phyloP scores from a whole-genome alignment of 2,113 vertebrate species.

The Pogona vitticeps region DNA sequence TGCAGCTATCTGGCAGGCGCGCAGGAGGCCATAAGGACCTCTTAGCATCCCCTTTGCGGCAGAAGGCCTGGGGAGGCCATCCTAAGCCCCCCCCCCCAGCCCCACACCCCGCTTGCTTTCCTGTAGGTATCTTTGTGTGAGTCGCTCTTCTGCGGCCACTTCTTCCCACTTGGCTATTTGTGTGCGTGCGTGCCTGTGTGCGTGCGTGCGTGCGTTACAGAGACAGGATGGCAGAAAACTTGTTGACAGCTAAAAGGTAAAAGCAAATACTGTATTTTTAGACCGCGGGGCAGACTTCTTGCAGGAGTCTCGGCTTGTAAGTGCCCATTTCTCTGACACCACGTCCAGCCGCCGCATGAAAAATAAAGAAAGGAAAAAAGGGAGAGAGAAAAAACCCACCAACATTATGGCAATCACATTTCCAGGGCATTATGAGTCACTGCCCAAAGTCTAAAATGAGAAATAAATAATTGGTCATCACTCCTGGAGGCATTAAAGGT shows the following conservation, averaged over 20 bases:
- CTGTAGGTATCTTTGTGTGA: constrained; percentile 18
- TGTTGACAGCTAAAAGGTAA: constrained; percentile 72
- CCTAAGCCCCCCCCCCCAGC: neutral
- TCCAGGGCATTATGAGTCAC: constrained; percentile 79
- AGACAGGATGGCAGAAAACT: constrained; percentile 50
- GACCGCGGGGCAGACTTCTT: constrained; percentile 58
- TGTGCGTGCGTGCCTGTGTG: constrained; percentile 13
- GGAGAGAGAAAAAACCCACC: no score
- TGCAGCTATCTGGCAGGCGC: no score
- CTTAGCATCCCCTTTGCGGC: rapidly evolving
- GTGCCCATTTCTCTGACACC: constrained; percentile 73
- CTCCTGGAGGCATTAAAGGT: constrained; percentile 47
- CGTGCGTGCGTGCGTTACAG: neutral
- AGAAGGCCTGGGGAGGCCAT: rapidly evolving
- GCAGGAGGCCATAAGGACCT: no score
- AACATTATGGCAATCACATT: constrained; percentile 74
- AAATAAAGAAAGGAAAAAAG: constrained; percentile 53
- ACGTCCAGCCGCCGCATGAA: constrained; percentile 68
- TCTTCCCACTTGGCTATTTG: constrained; percentile 52
- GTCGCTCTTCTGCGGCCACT: constrained; percentile 36
- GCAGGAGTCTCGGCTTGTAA: constrained; percentile 66
- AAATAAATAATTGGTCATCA: constrained; percentile 72
- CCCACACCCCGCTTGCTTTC: no score
- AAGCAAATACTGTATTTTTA: constrained; percentile 77
- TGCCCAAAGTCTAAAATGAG: constrained; percentile 73